phyloP scores from a whole-genome alignment of 2,797 vertebrate species.

The Hirundo rustica region DNA sequence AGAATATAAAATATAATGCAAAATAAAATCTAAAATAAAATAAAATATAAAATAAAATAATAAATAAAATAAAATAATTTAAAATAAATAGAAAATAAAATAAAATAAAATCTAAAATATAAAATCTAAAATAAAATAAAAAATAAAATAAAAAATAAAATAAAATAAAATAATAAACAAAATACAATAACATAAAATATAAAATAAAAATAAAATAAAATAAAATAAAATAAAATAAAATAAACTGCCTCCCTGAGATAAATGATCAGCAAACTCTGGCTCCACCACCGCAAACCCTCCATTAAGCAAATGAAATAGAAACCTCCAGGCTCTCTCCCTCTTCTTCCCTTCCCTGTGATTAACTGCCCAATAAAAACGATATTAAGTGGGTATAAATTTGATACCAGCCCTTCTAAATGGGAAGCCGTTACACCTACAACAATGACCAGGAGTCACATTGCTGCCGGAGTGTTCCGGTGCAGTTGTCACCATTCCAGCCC shows the following conservation, averaged over 20 bases:
- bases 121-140: not conserved
- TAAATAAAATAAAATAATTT: too few relatives aligned
- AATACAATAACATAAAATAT: not conserved
- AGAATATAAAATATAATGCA: not conserved
- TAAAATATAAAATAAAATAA: not conserved
- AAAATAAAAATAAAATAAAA: too few relatives aligned
- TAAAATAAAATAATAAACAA: not conserved
- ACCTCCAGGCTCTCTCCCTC: slow-evolving; percentile 56
- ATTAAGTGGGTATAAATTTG: slow-evolving; percentile 74
- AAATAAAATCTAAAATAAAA: not conserved
- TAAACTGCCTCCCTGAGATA: too few relatives aligned
- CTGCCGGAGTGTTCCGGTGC: not conserved
- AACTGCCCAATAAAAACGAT: slow-evolving; percentile 73
- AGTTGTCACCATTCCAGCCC: not conserved
- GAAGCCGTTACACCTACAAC: slow-evolving; percentile 48
- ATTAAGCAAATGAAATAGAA: slow-evolving; percentile 78
- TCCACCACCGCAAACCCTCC: slow-evolving; percentile 4
- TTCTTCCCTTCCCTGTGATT: slow-evolving; percentile 66
- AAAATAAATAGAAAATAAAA: too few relatives aligned
- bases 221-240: too few relatives aligned
- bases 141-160: not conserved
- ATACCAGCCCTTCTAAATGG: slow-evolving; percentile 49
- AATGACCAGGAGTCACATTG: slow-evolving; percentile 58
- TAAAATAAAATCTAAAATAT: too few relatives aligned
- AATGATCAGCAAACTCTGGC: too few relatives aligned